A percentile compares a stretch with the other conserved stretches of the same genome.
These are phyloP conservation scores for Heliothis virescens DNA, from an alignment of 1,140 invertebrate species.

Conservation along the genomic window DNA sequence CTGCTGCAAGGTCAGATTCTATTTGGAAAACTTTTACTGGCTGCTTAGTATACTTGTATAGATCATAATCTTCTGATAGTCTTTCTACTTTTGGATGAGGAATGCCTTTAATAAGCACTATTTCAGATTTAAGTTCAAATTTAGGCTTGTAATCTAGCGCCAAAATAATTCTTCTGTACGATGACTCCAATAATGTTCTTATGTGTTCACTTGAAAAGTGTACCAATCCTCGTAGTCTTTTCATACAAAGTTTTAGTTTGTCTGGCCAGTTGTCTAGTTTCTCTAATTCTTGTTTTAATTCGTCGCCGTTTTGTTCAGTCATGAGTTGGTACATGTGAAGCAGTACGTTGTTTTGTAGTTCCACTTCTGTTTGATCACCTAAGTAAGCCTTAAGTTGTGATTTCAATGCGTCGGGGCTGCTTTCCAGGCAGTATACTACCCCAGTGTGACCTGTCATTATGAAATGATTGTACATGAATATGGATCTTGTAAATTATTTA, in stretches of 20 bases:
- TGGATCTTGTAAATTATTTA: too few species aligned
- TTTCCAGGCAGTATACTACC: conserved; percentile 55
- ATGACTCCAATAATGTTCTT: not conserved
- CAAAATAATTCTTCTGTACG: conserved; percentile 51
- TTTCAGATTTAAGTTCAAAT: conserved; percentile 53
- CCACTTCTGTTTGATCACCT: conserved; percentile 40
- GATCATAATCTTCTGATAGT: conserved; percentile 52
- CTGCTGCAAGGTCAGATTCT: conserved; percentile 46
- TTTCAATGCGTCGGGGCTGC: conserved; percentile 51
- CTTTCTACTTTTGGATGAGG: conserved; percentile 39
- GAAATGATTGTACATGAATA: not conserved
- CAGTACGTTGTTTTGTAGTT: conserved; percentile 51
- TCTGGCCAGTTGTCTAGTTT: conserved; percentile 13
- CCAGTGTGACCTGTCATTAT: conserved; percentile 42
- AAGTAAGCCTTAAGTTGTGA: conserved; percentile 46
- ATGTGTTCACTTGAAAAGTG: conserved; percentile 19
- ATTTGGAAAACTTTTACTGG: conserved; percentile 51
- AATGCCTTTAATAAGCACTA: conserved; percentile 54
- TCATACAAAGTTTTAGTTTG: conserved; percentile 26
- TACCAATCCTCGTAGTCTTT: conserved; percentile 26
- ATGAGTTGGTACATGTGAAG: conserved; percentile 47
- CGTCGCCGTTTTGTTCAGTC: conserved; percentile 12
- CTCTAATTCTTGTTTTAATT: conserved; percentile 37
- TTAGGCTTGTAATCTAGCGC: conserved; percentile 52
- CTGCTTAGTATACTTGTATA: conserved; percentile 51